These are phyloP conservation scores for Euphonia xanthogaster DNA, from an alignment of 2,797 vertebrate species.

Conservation along the genomic window DNA sequence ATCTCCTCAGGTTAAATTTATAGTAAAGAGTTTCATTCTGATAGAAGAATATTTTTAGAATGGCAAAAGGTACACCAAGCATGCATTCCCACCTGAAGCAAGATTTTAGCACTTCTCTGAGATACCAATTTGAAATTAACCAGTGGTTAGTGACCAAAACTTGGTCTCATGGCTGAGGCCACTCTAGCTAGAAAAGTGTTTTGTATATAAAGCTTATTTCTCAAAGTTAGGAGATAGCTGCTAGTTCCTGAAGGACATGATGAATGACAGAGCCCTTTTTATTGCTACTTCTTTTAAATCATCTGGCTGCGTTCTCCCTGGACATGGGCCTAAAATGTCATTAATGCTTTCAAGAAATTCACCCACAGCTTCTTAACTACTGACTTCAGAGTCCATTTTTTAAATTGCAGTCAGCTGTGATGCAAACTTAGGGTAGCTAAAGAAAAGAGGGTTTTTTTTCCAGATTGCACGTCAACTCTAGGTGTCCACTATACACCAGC, in stretches of 20 bases:
- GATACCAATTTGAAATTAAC: background rate
- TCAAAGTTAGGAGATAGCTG: background rate
- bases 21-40: background rate
- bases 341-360: background rate
- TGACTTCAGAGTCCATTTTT: background rate
- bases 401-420: background rate
- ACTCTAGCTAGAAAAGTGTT: background rate
- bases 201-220: background rate
- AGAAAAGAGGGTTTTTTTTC: background rate
- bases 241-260: background rate
- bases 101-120: background rate
- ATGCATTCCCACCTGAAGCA: background rate
- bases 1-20: background rate
- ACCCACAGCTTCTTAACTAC: background rate
- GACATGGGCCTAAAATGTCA: background rate
- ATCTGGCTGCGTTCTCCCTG: background rate
- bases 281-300: background rate
- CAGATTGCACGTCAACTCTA: background rate
- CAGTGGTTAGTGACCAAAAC: background rate
- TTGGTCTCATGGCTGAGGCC: background rate
- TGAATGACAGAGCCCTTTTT: background rate
- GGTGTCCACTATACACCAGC: background rate
- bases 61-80: background rate
- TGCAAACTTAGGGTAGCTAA: background rate
- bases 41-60: background rate